Conservation (phyloP, 2,797 vertebrate genomes). For the Lacerta bilineata region DNA sequence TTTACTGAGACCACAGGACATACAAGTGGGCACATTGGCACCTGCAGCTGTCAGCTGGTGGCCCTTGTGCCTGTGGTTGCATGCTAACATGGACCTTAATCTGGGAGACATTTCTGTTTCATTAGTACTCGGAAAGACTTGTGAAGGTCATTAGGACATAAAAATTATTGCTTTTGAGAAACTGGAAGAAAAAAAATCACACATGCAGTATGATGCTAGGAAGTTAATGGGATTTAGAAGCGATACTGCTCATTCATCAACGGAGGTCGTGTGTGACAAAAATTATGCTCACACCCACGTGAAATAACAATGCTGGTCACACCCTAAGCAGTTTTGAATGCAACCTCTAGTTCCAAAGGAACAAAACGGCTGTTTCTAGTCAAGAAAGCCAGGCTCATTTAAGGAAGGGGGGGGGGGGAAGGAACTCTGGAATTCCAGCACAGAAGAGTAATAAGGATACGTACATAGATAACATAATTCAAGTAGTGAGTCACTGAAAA, state of each 20-base stretch:
- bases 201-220: not conserved
- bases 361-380: constrained; percentile 29
- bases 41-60: not conserved
- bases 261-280: not conserved
- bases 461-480: not conserved
- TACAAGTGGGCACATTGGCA: no score
- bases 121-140: not conserved
- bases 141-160: constrained; percentile 3
- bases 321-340: constrained; percentile 43
- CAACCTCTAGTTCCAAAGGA: not conserved
- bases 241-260: constrained; percentile 55
- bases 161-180: constrained; percentile 1
- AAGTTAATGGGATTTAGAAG: constrained; percentile 58
- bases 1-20: no score
- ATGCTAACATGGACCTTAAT: not conserved
- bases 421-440: not conserved
- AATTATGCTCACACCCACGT: not conserved
- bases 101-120: not conserved
- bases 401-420: not conserved
- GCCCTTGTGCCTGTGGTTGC: not conserved
- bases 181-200: not conserved
- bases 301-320: constrained; percentile 16
- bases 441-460: constrained; percentile 28
- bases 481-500: not conserved
- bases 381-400: constrained; percentile 34